Evolutionary conservation across 2,113 vertebrate species (phyloP).

Genomic region (Eretmochelys imbricata): DNA sequence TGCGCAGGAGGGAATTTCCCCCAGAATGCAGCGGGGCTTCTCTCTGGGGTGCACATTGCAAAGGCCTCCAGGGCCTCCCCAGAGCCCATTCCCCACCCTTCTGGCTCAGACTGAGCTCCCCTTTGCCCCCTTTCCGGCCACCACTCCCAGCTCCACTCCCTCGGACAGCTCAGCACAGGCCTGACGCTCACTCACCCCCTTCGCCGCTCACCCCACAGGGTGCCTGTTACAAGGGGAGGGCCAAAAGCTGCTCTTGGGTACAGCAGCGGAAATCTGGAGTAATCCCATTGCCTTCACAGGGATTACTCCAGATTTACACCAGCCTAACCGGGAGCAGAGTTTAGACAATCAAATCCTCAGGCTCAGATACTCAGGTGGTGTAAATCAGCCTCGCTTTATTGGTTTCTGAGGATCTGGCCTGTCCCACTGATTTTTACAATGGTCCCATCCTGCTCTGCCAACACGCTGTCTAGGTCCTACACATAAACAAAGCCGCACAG

Average conservation of each 20-base stretch:
- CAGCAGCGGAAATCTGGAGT: neutral
- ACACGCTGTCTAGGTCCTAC: slow-evolving; percentile 26
- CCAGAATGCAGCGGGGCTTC: neutral
- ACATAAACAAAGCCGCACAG: slow-evolving; percentile 47
- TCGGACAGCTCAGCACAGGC: neutral
- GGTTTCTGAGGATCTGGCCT: neutral
- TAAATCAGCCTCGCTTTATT: neutral
- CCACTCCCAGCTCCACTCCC: neutral
- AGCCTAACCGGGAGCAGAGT: neutral
- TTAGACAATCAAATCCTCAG: neutral
- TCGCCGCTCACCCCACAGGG: neutral
- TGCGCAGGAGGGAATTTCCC: no score
- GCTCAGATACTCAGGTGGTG: neutral
- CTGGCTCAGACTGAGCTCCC: neutral
- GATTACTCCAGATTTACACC: neutral
- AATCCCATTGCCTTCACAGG: neutral
- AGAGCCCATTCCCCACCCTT: neutral
- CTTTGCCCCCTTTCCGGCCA: neutral
- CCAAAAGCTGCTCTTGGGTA: neutral
- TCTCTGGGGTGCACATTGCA: neutral
- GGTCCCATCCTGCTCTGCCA: slow-evolving; percentile 62
- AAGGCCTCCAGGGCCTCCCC: neutral
- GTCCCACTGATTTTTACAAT: slow-evolving; percentile 30
- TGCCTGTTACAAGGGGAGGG: neutral
- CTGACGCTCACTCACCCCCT: neutral